These are phyloP conservation scores for Nebria salina DNA, from an alignment of 2,888 invertebrate genomes.

Conservation along the genomic window DNA sequence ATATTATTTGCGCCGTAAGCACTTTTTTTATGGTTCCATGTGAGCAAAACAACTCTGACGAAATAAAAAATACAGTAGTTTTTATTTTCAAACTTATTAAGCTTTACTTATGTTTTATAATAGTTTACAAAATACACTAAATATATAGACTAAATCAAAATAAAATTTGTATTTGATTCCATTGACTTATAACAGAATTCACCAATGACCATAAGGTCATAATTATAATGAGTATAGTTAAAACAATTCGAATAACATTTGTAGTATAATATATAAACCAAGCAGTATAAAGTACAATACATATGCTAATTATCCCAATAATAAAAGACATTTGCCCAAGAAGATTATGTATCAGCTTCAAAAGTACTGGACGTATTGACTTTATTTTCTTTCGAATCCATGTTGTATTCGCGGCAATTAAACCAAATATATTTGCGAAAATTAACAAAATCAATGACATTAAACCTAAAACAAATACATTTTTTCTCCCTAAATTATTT, in stretches of 20 bases:
- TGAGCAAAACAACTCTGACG: no score
- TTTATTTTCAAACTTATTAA: no score
- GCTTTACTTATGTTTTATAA: no score
- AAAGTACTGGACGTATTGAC: slow-evolving; percentile 52
- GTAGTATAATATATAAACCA: slow-evolving; percentile 55
- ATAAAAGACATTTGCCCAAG: slow-evolving; percentile 56
- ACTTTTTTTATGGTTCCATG: no score
- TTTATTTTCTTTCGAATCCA: slow-evolving; percentile 51
- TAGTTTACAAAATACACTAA: no score
- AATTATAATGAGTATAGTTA: slow-evolving; percentile 53
- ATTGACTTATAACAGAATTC: slow-evolving; percentile 53
- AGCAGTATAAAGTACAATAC: slow-evolving; percentile 55
- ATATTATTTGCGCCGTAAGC: no score
- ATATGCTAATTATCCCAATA: slow-evolving; percentile 56
- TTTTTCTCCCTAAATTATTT: not conserved
- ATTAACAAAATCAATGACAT: slow-evolving; percentile 55
- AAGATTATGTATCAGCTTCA: slow-evolving; percentile 57
- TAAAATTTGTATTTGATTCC: slow-evolving; percentile 52
- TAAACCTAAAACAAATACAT: slow-evolving; percentile 54
- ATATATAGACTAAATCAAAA: not conserved
- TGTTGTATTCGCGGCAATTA: slow-evolving; percentile 53
- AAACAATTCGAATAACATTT: slow-evolving; percentile 52
- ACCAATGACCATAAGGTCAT: slow-evolving; percentile 55
- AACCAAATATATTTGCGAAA: slow-evolving; percentile 53
- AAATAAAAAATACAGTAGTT: no score